phyloP scores from a whole-genome alignment of 2,113 vertebrate species.

The Ceyx cyanopectus region DNA sequence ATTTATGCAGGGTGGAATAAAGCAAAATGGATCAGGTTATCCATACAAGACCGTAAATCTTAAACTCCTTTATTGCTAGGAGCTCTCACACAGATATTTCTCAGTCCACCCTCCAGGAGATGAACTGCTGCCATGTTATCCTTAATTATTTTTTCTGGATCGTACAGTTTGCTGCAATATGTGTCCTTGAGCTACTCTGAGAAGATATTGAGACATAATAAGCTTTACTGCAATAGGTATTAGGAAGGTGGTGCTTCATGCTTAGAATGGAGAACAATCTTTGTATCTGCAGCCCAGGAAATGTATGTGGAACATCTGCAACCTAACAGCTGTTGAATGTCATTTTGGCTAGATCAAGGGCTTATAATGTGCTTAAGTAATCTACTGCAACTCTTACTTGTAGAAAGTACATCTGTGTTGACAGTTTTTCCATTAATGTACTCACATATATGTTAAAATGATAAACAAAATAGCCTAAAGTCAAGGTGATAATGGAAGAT shows the following conservation, averaged over 20 bases:
- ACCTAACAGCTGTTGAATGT: slow-evolving; percentile 48
- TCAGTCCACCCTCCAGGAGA: slow-evolving; percentile 25
- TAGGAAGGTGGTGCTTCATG: slow-evolving; percentile 1
- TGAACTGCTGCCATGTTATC: slow-evolving; percentile 34
- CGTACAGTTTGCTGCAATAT: slow-evolving; percentile 1
- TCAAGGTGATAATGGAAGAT: slow-evolving; percentile 39
- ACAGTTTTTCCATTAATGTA: not conserved
- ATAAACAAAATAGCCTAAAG: slow-evolving; percentile 51
- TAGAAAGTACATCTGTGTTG: slow-evolving; percentile 45
- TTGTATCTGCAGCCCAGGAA: slow-evolving; percentile 44
- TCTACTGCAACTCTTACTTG: slow-evolving; percentile 27
- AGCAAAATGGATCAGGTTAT: not conserved
- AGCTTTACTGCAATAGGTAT: not conserved
- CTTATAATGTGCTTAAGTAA: slow-evolving; percentile 35
- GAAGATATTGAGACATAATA: not conserved
- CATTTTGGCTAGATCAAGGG: slow-evolving; percentile 57
- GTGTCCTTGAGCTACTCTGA: slow-evolving; percentile 44
- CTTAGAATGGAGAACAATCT: not conserved
- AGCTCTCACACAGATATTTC: slow-evolving; percentile 12
- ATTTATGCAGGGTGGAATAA: not conserved
- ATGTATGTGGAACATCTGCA: slow-evolving; percentile 31
- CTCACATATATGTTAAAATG: not conserved
- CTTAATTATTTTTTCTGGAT: slow-evolving; percentile 51
- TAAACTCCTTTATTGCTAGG: not conserved
- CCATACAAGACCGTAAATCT: not conserved